These are phyloP conservation scores for Metalampra italica DNA, from an alignment of 2,888 invertebrate genomes.

Conservation along the genomic window DNA sequence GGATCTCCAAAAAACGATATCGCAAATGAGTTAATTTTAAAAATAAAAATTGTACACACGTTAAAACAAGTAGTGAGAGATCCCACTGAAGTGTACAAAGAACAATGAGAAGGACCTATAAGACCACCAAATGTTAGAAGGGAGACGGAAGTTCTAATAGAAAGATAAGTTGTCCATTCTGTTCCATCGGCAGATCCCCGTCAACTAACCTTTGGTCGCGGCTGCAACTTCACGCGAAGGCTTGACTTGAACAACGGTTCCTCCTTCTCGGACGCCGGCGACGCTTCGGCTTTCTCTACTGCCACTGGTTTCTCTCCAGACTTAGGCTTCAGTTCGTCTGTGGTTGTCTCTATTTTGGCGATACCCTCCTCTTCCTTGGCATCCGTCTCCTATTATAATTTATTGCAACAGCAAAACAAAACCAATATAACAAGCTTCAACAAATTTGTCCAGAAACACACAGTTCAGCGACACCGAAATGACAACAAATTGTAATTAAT, in stretches of 20 bases:
- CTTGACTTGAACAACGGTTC: conserved; percentile 73
- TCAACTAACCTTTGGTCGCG: conserved; percentile 68
- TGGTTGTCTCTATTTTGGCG: conserved; percentile 71
- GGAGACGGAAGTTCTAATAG: conserved; percentile 57
- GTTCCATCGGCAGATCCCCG: conserved; percentile 23
- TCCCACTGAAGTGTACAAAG: conserved; percentile 19
- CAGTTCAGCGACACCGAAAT: conserved; percentile 51
- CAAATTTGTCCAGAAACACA: conserved; percentile 31
- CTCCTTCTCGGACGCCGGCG: conserved; percentile 61
- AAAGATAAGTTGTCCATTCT: conserved; percentile 39
- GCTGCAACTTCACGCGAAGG: conserved; percentile 57
- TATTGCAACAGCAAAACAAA: conserved; percentile 69
- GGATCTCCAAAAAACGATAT: conserved; percentile 14
- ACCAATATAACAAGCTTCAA: conserved; percentile 47
- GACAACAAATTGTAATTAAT: conserved; percentile 34
- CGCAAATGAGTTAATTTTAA: neutral
- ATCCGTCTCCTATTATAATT: conserved; percentile 60
- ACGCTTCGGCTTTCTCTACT: conserved; percentile 32
- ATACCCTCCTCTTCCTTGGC: conserved; percentile 61
- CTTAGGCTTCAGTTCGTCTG: conserved; percentile 68
- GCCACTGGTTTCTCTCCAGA: conserved; percentile 47
- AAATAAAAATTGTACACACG: conserved; percentile 3
- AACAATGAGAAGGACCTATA: conserved; percentile 32
- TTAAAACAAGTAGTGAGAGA: conserved; percentile 3
- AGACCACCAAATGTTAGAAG: conserved; percentile 38